Conservation (phyloP, 2,113 vertebrate genomes). For the Calonectris borealis region DNA sequence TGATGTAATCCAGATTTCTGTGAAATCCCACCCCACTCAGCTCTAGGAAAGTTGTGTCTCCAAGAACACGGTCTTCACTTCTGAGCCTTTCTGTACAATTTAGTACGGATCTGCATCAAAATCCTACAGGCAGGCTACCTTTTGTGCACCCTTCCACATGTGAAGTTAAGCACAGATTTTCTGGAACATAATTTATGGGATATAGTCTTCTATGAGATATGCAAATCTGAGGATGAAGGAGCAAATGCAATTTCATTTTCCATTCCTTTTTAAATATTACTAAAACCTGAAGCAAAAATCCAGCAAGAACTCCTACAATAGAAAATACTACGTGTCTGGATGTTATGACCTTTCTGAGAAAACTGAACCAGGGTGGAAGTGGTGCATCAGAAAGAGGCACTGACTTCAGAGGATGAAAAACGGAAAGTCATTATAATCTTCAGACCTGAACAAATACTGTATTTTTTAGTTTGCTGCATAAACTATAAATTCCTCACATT, state of each 20-base stretch:
- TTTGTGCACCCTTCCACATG: fast-evolving
- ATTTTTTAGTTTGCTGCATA: background rate
- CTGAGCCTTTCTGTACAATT: background rate
- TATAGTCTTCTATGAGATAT: background rate
- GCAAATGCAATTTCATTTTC: background rate
- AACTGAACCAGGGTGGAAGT: background rate
- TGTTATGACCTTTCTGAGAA: background rate
- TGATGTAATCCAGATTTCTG: background rate
- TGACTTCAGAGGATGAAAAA: background rate
- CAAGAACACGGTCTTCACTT: background rate
- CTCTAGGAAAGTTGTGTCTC: background rate
- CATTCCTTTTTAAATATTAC: background rate
- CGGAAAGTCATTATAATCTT: background rate
- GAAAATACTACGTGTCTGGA: background rate
- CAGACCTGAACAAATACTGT: background rate
- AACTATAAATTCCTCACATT: background rate
- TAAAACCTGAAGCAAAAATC: background rate
- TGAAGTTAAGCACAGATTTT: background rate
- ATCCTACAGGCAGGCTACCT: background rate
- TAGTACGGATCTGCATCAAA: fast-evolving
- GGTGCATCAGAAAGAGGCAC: background rate
- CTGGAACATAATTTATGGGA: background rate
- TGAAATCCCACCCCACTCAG: background rate
- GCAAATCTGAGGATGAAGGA: background rate
- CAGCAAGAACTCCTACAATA: background rate